A percentile compares a stretch with the other conserved stretches of the same genome.
phyloP scores from a whole-genome alignment of 1,140 invertebrate genomes.

The Drosophila nebulosa region DNA sequence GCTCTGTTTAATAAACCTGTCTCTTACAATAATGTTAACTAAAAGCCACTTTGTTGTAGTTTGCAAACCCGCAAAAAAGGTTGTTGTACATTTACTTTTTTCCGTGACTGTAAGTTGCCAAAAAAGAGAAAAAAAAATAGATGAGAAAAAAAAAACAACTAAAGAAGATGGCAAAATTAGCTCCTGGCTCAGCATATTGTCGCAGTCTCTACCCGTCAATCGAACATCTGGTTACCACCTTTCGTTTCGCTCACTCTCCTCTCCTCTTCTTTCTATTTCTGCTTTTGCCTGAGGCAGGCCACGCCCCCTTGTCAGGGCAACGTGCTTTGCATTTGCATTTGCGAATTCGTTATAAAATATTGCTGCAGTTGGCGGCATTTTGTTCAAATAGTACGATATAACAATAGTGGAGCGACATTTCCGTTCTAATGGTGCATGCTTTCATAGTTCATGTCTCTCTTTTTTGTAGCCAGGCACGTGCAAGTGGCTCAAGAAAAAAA shows the following conservation, averaged over 20 bases:
- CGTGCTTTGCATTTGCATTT: conserved; percentile 69
- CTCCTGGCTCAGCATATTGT: conserved; percentile 60
- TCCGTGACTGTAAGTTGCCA: conserved; percentile 36
- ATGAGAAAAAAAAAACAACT: background rate
- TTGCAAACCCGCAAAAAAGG: no score
- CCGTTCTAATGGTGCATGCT: conserved; percentile 52
- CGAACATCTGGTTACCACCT: conserved; percentile 41
- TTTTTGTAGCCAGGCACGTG: conserved; percentile 37
- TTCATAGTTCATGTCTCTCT: conserved; percentile 11
- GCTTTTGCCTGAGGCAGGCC: conserved; percentile 18
- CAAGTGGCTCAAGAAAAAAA: conserved; percentile 17
- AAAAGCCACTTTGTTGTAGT: no score
- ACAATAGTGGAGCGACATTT: conserved; percentile 58
- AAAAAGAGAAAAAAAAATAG: conserved; percentile 8
- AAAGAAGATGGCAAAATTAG: conserved; percentile 26
- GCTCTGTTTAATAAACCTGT: no score
- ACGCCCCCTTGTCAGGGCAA: conserved; percentile 65
- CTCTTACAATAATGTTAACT: no score
- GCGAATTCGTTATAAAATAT: conserved; percentile 61
- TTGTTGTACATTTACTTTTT: background rate
- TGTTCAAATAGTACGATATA: conserved; percentile 57
- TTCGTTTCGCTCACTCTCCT: conserved; percentile 20
- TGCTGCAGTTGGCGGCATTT: conserved; percentile 32
- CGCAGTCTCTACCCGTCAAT: conserved; percentile 52
- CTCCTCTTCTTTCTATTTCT: no score